Percentiles rank a stretch among this genome's conserved stretches.
These are phyloP conservation scores for Drosophila quadrilineata DNA, from an alignment of 1,140 invertebrate species.

Conservation along the genomic window DNA sequence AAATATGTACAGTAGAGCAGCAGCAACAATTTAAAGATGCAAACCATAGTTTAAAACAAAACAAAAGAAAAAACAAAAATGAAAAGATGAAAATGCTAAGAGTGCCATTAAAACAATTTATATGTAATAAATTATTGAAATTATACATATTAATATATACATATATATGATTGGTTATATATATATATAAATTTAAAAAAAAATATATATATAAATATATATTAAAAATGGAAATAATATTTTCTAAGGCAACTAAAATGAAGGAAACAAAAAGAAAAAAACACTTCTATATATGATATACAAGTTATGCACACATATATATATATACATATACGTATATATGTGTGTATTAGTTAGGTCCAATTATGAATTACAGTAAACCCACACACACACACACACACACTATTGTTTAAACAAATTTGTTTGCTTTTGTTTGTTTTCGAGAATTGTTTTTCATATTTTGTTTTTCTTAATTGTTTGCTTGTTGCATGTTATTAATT, in stretches of 20 bases:
- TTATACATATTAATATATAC: slow-evolving; percentile 63
- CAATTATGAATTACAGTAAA: too few relatives aligned
- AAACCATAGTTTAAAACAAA: slow-evolving; percentile 28
- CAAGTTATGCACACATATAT: slow-evolving; percentile 16
- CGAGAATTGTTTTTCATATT: slow-evolving; percentile 26
- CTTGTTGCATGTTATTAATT: slow-evolving; percentile 30
- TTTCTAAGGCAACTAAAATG: too few relatives aligned
- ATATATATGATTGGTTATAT: slow-evolving; percentile 42
- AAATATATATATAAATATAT: slow-evolving; percentile 25
- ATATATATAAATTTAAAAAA: slow-evolving; percentile 21
- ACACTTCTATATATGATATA: slow-evolving; percentile 15
- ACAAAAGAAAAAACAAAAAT: slow-evolving; percentile 33
- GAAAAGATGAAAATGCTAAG: slow-evolving; percentile 57
- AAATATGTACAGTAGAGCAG: too few relatives aligned
- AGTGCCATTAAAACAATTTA: slow-evolving; percentile 79
- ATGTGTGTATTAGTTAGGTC: slow-evolving; percentile 41
- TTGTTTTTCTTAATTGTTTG: slow-evolving; percentile 12
- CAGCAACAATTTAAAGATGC: too few relatives aligned
- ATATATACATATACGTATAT: slow-evolving; percentile 15
- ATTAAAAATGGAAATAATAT: too few relatives aligned
- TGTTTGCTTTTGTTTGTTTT: slow-evolving; percentile 29
- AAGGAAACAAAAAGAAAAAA: too few relatives aligned
- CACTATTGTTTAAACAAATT: slow-evolving; percentile 15
- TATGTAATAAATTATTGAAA: slow-evolving; percentile 78
- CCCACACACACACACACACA: too few relatives aligned